These are phyloP conservation scores for Agelastica alni DNA, from an alignment of 2,888 invertebrate genomes.

Conservation along the genomic window DNA sequence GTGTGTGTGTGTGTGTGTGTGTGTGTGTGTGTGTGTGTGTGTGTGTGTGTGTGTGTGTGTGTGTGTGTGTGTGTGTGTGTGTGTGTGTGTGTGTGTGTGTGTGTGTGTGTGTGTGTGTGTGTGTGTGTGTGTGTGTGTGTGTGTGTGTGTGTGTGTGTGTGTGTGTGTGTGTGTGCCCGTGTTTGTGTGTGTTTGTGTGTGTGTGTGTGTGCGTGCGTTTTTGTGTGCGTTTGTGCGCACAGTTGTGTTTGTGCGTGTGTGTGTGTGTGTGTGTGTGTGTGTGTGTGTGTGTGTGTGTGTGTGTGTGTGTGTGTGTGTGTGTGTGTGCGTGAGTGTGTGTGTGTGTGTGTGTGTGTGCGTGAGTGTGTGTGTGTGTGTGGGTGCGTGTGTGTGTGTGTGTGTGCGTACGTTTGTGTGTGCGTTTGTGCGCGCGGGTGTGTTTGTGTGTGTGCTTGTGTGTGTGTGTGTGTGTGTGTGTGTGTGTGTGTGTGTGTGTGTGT, in stretches of 20 bases:
- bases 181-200: too few relatives aligned
- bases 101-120: not conserved
- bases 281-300: not conserved
- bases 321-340: not conserved
- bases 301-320: not conserved
- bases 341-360: not conserved
- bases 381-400: not conserved
- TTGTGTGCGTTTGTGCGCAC: too few relatives aligned
- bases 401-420: too few relatives aligned
- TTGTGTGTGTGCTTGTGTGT: too few relatives aligned
- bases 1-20: not conserved
- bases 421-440: too few relatives aligned
- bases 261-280: not conserved
- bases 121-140: not conserved
- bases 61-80: not conserved
- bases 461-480: too few relatives aligned
- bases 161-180: not conserved
- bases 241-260: too few relatives aligned
- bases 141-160: not conserved
- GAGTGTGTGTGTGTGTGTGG: not conserved
- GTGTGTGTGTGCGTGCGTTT: too few relatives aligned
- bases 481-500: not conserved
- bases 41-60: not conserved
- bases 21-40: not conserved
- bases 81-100: not conserved